These are phyloP conservation scores for Lissonota sp. DNA, from an alignment of 2,888 invertebrate genomes.

Conservation along the genomic window DNA sequence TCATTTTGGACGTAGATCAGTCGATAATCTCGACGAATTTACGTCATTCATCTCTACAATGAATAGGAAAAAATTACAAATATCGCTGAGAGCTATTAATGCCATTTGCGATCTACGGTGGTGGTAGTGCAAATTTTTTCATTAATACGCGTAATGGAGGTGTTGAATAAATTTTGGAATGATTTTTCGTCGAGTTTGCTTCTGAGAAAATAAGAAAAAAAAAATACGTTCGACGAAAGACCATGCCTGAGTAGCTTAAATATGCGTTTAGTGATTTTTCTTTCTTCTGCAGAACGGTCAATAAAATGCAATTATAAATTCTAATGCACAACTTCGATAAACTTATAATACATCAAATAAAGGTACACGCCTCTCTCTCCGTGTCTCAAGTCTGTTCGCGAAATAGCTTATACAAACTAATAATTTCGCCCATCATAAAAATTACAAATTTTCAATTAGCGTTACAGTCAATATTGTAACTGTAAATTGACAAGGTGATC, in stretches of 20 bases:
- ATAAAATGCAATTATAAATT: constrained; percentile 53
- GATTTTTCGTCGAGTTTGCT: constrained; percentile 23
- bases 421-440: constrained; percentile 5
- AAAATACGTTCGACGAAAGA: constrained; percentile 25
- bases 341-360: constrained; percentile 58
- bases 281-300: constrained; percentile 17
- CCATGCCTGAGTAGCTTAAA: constrained; percentile 25
- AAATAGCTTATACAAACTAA: constrained; percentile 50
- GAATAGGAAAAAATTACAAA: background rate
- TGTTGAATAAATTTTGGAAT: constrained; percentile 34
- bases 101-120: constrained; percentile 1
- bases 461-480: constrained; percentile 14
- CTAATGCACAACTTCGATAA: constrained; percentile 58
- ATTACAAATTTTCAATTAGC: constrained; percentile 28
- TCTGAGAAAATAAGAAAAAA: constrained; percentile 22
- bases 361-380: constrained; percentile 18
- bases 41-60: background rate
- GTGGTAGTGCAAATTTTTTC: constrained; percentile 19
- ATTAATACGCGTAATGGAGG: constrained; percentile 16
- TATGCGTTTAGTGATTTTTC: constrained; percentile 17
- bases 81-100: constrained; percentile 12
- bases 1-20: background rate
- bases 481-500: constrained; percentile 22
- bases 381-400: background rate
- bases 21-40: constrained; percentile 7